These are phyloP conservation scores for Pogona vitticeps DNA, from an alignment of 2,113 vertebrate genomes.

Conservation along the genomic window DNA sequence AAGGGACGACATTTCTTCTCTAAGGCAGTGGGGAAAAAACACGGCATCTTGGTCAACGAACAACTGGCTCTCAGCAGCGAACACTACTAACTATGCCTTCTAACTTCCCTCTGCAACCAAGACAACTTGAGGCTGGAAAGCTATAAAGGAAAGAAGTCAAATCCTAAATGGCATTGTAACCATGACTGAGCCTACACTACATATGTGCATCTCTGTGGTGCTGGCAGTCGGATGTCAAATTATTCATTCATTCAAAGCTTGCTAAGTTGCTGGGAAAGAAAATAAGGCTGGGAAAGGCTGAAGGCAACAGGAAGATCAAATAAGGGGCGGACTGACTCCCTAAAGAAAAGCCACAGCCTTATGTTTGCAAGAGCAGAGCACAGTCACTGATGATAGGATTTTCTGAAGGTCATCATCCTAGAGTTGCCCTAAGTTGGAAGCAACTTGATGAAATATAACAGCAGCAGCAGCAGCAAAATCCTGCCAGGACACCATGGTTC, in stretches of 20 bases:
- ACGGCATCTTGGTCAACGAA: background rate
- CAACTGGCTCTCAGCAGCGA: background rate
- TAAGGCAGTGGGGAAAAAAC: background rate
- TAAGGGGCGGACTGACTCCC: background rate
- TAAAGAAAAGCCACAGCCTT: too few relatives aligned
- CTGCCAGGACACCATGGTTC: background rate
- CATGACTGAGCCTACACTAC: background rate
- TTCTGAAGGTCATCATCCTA: too few relatives aligned
- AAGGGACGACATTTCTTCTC: background rate
- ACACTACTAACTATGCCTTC: background rate
- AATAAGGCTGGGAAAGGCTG: too few relatives aligned
- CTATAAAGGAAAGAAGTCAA: background rate
- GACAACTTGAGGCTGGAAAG: background rate
- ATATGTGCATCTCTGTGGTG: background rate
- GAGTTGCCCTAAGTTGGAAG: too few relatives aligned
- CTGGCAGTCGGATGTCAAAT: background rate
- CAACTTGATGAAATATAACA: too few relatives aligned
- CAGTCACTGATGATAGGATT: too few relatives aligned
- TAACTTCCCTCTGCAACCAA: background rate
- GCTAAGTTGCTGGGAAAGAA: too few relatives aligned
- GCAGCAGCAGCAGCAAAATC: too few relatives aligned
- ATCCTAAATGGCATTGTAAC: background rate
- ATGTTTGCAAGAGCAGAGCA: too few relatives aligned
- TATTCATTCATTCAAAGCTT: background rate
- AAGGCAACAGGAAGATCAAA: too few relatives aligned